Evolutionary conservation across 2,797 vertebrate species (phyloP), one percentile per base, ranked within the genome.

Genomic region (Anguilla marmorata): DNA sequence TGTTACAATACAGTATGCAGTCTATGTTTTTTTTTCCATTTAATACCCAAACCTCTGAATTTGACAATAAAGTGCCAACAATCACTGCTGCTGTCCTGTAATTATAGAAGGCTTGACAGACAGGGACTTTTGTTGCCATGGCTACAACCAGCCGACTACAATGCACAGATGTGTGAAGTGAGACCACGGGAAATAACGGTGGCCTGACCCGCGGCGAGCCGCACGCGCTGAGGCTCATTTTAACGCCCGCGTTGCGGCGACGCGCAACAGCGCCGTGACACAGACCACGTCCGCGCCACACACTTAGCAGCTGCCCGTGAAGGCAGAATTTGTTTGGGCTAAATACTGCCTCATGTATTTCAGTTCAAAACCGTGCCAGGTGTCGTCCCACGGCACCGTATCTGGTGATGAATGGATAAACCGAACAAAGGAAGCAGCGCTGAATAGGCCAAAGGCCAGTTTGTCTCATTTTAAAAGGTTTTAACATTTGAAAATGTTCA

Each of bases 41-140:
- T 60, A 76, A 66, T 45, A 19, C 3, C 30, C 6, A 37, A 74
- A 37, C 72, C 72, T 37, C 19, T 63, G 69, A 69, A 72, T 56
- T 83, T 66, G 12, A 33, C 41, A 14, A 72, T 24, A 79, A 84
- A 2, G 21, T 85, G 24, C 63, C 19, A 48, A 80, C n/a, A 50
- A 74, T 72, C 52, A 21, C 30, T 60, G 50, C 86, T 27, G 37
- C 19, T 14, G 58, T 48, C 58, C 48, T 24, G 69, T 79, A 79
- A 86, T 66, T 63, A 84, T 79, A 56, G 50, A 30, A 33, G 60
- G 54, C 30, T 12, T 84, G 80, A 72, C 8, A 16, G 69, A 52
- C 63, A 37, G 66, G 37, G 8, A 74, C 0, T 12, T 87, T 76
- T 27, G 88, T 89, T 89, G 88, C 88, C n/a, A 74, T 89, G 88